phyloP scores from a whole-genome alignment of 2,888 invertebrate species.

The Trypoxylon attenuatum region DNA sequence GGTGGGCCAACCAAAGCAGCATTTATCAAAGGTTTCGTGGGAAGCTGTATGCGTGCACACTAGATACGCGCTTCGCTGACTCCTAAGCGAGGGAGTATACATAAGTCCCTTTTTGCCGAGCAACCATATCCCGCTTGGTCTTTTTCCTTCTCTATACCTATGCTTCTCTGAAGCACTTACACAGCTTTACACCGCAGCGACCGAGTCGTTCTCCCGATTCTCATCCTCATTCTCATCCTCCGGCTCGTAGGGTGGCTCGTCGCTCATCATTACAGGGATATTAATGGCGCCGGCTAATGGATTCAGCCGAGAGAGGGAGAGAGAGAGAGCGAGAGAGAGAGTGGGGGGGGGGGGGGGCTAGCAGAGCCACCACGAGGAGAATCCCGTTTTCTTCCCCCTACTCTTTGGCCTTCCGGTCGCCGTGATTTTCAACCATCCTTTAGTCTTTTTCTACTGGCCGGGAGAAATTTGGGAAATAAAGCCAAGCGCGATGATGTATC shows the following conservation, averaged over 20 bases:
- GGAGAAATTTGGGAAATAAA: conserved; percentile 60
- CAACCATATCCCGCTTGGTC: neutral
- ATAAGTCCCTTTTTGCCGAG: conserved; percentile 26
- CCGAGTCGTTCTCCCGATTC: conserved; percentile 27
- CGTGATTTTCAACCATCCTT: no score
- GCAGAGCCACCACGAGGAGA: conserved; percentile 51
- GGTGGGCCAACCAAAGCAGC: conserved; percentile 63
- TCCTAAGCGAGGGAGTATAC: conserved; percentile 17
- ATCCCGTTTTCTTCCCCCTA: conserved; percentile 38
- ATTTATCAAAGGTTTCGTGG: conserved; percentile 63
- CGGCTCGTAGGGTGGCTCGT: conserved; percentile 60
- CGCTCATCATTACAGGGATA: conserved; percentile 70
- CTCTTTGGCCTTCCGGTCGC: conserved; percentile 7
- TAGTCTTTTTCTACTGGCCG: conserved; percentile 22
- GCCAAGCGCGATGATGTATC: conserved; percentile 53
- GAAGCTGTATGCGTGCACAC: conserved; percentile 28
- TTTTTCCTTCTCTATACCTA: neutral
- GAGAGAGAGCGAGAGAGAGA: no score
- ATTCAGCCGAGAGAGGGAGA: conserved; percentile 67
- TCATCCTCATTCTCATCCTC: conserved; percentile 39
- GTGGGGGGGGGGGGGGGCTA: conserved; percentile 16
- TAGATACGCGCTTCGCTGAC: conserved; percentile 6
- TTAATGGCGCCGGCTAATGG: conserved; percentile 70
- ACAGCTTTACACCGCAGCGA: neutral
- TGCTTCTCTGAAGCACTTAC: conserved; percentile 11